Evolutionary conservation across 2,888 invertebrate species (phyloP).

Genomic region (Eristalinus aeneus): DNA sequence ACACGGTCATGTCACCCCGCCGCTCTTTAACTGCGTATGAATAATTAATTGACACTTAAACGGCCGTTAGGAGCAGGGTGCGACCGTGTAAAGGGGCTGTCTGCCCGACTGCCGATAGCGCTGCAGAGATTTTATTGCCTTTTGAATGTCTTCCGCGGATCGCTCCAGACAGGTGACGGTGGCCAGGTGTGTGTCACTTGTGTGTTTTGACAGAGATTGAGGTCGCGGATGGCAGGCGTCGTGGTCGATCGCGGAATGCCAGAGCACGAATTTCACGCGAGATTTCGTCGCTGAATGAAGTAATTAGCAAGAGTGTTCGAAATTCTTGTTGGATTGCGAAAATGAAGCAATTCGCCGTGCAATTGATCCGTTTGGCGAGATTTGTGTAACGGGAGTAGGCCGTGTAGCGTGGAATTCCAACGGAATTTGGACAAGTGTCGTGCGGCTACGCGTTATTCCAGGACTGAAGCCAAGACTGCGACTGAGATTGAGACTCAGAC

Average conservation of each 20-base stretch:
- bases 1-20: conserved; percentile 57
- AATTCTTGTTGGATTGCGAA: background rate
- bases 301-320: conserved; percentile 38
- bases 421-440: no score
- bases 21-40: conserved; percentile 62
- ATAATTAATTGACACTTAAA: conserved; percentile 64
- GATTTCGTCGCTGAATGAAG: conserved; percentile 35
- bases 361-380: background rate
- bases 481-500: background rate
- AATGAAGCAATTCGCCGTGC: conserved; percentile 12
- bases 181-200: background rate
- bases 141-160: conserved; percentile 37
- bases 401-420: background rate
- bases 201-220: conserved; percentile 24
- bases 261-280: conserved; percentile 11
- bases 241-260: background rate
- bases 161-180: background rate
- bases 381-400: conserved; percentile 20
- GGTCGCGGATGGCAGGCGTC: conserved; percentile 30
- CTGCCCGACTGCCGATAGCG: background rate
- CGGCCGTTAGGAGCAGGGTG: conserved; percentile 31
- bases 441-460: background rate
- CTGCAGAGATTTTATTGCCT: conserved; percentile 13
- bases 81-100: conserved; percentile 15
- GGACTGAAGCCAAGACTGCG: background rate